Percentiles rank a stretch among this genome's conserved stretches.
Conservation (phyloP, 23 tunicate species). For the Oikopleura dioica region DNA sequence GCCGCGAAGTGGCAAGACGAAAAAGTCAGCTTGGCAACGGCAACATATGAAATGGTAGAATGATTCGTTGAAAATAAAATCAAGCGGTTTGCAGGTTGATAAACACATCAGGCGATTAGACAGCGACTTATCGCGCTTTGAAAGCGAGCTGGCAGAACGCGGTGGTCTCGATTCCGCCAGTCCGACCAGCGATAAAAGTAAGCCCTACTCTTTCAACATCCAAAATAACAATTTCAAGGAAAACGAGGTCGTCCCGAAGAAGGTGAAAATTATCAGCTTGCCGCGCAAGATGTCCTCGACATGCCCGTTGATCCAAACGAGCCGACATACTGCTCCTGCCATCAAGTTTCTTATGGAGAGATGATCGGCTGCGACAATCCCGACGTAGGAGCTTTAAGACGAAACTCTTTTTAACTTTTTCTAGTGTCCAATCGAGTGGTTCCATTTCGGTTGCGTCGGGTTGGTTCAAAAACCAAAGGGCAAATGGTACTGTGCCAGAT, state of each 20-base stretch:
- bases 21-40: constrained; percentile 56
- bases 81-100: constrained; percentile 28
- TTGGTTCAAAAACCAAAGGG: constrained; percentile 73
- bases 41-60: constrained; percentile 51
- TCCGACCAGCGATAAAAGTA: not conserved
- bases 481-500: constrained; percentile 88
- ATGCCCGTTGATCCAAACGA: constrained; percentile 98
- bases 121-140: constrained; percentile 24
- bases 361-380: constrained; percentile 97
- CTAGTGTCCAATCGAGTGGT: constrained; percentile 91
- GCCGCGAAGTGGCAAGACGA: constrained; percentile 70
- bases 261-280: constrained; percentile 15
- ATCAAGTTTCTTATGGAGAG: constrained; percentile 86
- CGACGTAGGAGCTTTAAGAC: constrained; percentile 29
- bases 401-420: too few species aligned
- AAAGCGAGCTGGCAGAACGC: not conserved
- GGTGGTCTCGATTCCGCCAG: not conserved
- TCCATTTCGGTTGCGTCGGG: constrained; percentile 85
- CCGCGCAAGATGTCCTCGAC: constrained; percentile 18
- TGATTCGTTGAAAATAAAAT: not conserved
- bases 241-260: not conserved
- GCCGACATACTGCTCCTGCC: constrained; percentile 87
- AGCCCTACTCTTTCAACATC: not conserved
- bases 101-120: constrained; percentile 62
- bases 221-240: not conserved